Conservation (phyloP, 2,888 invertebrate genomes). For the Ceramica pisi region DNA sequence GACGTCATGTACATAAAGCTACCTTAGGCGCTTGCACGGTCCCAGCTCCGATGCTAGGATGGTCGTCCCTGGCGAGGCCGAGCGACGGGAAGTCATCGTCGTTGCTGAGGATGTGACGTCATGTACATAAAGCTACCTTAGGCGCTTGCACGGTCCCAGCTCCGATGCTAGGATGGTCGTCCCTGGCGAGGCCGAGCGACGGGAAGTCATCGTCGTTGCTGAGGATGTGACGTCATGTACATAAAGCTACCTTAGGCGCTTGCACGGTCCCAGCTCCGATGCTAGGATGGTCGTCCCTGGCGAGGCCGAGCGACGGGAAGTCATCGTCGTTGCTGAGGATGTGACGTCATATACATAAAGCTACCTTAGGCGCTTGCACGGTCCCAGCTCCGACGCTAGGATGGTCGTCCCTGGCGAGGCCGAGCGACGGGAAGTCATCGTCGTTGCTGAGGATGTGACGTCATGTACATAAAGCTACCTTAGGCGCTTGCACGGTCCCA, state of each 20-base stretch:
- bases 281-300: constrained; percentile 85
- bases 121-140: constrained; percentile 75
- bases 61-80: constrained; percentile 80
- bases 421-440: constrained; percentile 77
- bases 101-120: constrained; percentile 30
- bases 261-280: constrained; percentile 82
- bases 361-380: constrained; percentile 85
- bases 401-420: constrained; percentile 81
- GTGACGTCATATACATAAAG: neutral
- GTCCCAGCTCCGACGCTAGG: constrained; percentile 84
- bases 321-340: constrained; percentile 70
- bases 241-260: constrained; percentile 81
- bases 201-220: constrained; percentile 75
- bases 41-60: constrained; percentile 84
- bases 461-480: constrained; percentile 74
- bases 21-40: constrained; percentile 85
- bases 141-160: constrained; percentile 81
- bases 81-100: constrained; percentile 79
- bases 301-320: constrained; percentile 75
- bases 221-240: too few relatives aligned
- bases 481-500: constrained; percentile 80
- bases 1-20: constrained; percentile 19
- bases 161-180: constrained; percentile 86
- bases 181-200: constrained; percentile 75
- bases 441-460: constrained; percentile 64